Conservation (phyloP, 37 sponge, comb jelly and placozoan species). For the Tethya wilhelma region DNA sequence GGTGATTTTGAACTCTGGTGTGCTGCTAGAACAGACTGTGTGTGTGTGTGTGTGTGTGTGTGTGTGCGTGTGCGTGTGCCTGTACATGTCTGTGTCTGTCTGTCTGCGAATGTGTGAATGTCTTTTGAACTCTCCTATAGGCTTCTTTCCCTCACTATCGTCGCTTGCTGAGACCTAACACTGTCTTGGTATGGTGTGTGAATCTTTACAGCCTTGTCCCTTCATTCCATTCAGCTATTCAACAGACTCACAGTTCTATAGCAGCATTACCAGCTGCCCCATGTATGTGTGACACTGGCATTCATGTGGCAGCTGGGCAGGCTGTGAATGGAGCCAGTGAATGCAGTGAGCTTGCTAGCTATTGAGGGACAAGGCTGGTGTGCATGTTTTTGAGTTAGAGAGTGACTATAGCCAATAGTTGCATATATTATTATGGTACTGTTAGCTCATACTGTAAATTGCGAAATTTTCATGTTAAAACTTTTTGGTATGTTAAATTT, state of each 20-base stretch:
- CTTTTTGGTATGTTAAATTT: no score
- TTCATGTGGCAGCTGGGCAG: no score
- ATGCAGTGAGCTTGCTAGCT: not conserved
- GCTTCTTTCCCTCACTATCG: not conserved
- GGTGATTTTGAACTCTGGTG: no score
- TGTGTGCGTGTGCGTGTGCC: no score
- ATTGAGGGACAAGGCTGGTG: not conserved
- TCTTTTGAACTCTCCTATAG: not conserved
- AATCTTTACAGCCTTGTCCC: not conserved
- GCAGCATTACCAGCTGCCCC: no score
- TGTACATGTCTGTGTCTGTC: not conserved
- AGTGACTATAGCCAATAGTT: not conserved
- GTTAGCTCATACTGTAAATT: no score
- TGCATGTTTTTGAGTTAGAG: no score
- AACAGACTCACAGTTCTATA: no score
- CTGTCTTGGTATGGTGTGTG: not conserved
- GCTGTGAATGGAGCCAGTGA: not conserved
- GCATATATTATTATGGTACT: not conserved
- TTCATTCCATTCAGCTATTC: not conserved
- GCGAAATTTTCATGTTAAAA: no score
- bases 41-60: no score
- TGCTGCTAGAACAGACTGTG: no score
- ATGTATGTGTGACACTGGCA: no score
- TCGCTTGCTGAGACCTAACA: not conserved
- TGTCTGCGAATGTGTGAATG: not conserved